Evolutionary conservation across 2,888 invertebrate species (phyloP), one percentile per base, ranked within the genome.

Genomic region (Matsumyia berberina): DNA sequence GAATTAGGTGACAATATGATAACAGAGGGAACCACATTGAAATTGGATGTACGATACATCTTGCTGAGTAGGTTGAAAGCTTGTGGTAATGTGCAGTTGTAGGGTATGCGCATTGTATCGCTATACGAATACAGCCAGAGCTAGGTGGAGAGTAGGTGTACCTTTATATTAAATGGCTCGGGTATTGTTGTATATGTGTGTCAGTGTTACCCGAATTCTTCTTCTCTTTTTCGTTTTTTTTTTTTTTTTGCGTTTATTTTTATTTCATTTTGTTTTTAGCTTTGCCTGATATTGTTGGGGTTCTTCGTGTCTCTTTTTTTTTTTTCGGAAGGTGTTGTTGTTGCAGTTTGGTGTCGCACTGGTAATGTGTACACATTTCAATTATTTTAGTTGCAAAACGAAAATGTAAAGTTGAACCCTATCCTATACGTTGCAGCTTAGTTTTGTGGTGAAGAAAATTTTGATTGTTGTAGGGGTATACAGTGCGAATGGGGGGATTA

Each of bases 151-250:
- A 31, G 67, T 58, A 60, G 58, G 49, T 66, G 67, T 42, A 53
- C 24, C 37, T 69, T 53, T 46, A 33, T 51, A 11, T 15, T 39
- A 57, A 57, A 66, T 74, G 57, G 12, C 35, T 62, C 19, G 33
- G 33, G 51, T 62, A 37, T 62, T 64, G 42, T 51, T 64, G 83
- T 69, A 79, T 73, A 83, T 79, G 83, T 83, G 73, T 83, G 83
- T 83, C 83, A 83, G 83, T 83, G 83, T 83, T 78, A 79, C 37
- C 57, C 79, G 49, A 79, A 60, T 72, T 72, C 31, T 74, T 49
- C 24, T 74, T 46, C 42, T 58, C 49, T 49, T 35, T 46, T 60
- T 55, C n/a, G n/a, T 80, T 55, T 58, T 64, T 49, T 31, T 33
- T 9, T 39, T 33, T 46, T 53, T 19, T 58, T 37, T 42, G 24